These are phyloP conservation scores for Ridgeia piscesae DNA, from an alignment of 1,140 invertebrate species.

Conservation along the genomic window DNA sequence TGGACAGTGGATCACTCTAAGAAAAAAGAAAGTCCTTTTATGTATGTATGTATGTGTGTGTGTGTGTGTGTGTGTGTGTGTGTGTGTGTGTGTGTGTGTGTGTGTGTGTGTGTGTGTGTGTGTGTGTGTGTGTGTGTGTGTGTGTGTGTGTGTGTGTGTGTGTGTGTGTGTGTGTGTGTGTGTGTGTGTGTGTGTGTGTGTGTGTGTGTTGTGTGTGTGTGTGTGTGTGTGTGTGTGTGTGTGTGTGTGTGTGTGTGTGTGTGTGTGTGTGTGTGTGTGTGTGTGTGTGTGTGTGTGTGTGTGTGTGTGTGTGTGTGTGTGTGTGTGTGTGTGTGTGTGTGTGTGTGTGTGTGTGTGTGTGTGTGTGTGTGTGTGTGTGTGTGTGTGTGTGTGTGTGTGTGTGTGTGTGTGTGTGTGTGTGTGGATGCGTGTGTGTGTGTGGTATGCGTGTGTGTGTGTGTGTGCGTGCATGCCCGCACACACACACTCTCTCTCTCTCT, in stretches of 20 bases:
- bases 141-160: not conserved
- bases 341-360: slow-evolving; percentile 43
- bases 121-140: slow-evolving; percentile 21
- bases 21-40: no score
- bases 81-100: slow-evolving; percentile 26
- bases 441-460: not conserved
- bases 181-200: no score
- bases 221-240: no score
- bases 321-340: slow-evolving; percentile 36
- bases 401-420: not conserved
- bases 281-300: slow-evolving; percentile 37
- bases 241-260: slow-evolving; percentile 33
- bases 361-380: slow-evolving; percentile 36
- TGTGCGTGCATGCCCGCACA: not conserved
- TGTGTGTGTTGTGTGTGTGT: no score
- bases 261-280: slow-evolving; percentile 40
- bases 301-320: slow-evolving; percentile 43
- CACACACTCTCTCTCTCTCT: no score
- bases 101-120: slow-evolving; percentile 22
- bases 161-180: no score
- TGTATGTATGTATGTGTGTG: slow-evolving; percentile 21
- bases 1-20: no score
- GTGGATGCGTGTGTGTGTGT: not conserved
- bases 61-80: slow-evolving; percentile 24
- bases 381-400: not conserved